A percentile compares a stretch with the other conserved stretches of the same genome.
Evolutionary conservation across 2,113 vertebrate genomes (phyloP).

Genomic region (Peromyscus polionotus): DNA sequence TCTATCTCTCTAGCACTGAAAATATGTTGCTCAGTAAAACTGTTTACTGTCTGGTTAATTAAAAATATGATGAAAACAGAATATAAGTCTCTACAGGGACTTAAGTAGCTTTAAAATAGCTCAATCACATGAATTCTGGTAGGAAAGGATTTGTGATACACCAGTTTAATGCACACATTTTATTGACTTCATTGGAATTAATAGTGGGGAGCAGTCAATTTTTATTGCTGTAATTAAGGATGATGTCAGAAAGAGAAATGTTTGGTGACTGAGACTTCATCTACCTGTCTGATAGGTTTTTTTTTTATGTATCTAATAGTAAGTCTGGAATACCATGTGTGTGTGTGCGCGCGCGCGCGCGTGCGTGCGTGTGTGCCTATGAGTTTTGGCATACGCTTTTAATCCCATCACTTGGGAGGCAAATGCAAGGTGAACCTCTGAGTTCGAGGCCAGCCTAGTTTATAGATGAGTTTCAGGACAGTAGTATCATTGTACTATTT

Average conservation of each 20-base stretch:
- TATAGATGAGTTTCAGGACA: no score
- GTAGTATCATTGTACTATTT: no score
- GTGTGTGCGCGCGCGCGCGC: not conserved
- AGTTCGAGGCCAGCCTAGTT: no score
- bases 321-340: slow-evolving; percentile 9
- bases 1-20: not conserved
- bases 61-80: slow-evolving; percentile 1
- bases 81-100: not conserved
- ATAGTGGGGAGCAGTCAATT: slow-evolving; percentile 49
- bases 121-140: not conserved
- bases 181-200: slow-evolving; percentile 52
- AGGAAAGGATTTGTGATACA: slow-evolving; percentile 3
- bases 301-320: not conserved
- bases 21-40: not conserved
- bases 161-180: slow-evolving; percentile 32
- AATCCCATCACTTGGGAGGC: no score
- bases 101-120: slow-evolving; percentile 49
- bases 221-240: slow-evolving; percentile 72
- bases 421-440: no score
- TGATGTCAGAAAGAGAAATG: slow-evolving; percentile 59
- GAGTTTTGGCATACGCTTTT: no score
- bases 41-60: slow-evolving; percentile 34
- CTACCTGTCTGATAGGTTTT: not conserved
- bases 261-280: slow-evolving; percentile 51
- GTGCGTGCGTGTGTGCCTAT: no score